Evolutionary conservation across 2,113 vertebrate genomes (phyloP), one percentile per base, ranked within the genome.

Genomic region (Campylomormyrus tamandua): DNA sequence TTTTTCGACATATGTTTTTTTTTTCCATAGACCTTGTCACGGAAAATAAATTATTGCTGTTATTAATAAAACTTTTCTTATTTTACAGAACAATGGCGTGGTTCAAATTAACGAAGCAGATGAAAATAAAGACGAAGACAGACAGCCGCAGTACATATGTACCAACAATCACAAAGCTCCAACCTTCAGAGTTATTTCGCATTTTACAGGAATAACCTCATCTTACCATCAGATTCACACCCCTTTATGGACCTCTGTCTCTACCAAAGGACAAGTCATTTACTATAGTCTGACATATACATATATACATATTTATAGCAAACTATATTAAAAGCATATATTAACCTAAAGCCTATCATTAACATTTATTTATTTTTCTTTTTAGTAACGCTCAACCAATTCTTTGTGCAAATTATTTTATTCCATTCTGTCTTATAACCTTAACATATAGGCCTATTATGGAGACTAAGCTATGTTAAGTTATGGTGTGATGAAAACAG

Each of bases 51-150:
- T 45, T 46, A 58, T 45, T 88, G 45, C 31, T 88, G 56, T 42
- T 24, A 11, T 52, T 87, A 2, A 88, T 58, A 21, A 88, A 21
- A 5, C 0, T 45, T 86, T 70, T 35, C 50, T 80, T 89, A 8
- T 62, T 77, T 91, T 91, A 66, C 88, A 91, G 91, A 89, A 58
- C 88, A 89, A 1, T 91, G 91, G 91, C 90, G 21, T 56, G 27
- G 7, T n/a, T 91, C 49, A 90, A 48, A 21, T 35, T 6, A 45
- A 74, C 21, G 70, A 31, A 46, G 10, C 35, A n/a, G 53, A 31
- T n/a, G 5, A 62, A 52, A 74, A n/a, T 11, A 27, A 74, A 7
- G 46, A 66, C n/a, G n/a, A 42, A 66, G 19, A 58, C 52, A 21
- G 85, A 48, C 2, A n/a, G 10, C 74, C 7, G 13, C 31, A 80